Percentiles rank a stretch among this genome's conserved stretches.
phyloP scores from a whole-genome alignment of 2,888 invertebrate genomes.

The Netelia virgata region DNA sequence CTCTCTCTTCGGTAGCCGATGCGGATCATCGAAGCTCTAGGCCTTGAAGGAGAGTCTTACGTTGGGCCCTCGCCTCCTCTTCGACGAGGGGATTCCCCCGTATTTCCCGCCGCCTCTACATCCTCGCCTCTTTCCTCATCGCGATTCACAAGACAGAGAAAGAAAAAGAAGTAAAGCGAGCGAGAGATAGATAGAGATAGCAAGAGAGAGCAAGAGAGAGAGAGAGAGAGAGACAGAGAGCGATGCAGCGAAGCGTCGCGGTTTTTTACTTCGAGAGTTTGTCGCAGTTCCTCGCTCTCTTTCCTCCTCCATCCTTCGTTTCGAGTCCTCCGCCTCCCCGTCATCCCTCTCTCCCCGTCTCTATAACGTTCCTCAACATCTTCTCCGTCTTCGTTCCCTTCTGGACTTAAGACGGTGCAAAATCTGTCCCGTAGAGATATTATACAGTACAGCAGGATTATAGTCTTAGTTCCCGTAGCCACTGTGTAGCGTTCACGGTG shows the following conservation, averaged over 20 bases:
- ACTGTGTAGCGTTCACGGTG: slow-evolving; percentile 40
- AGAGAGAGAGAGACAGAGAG: not conserved
- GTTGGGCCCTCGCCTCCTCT: slow-evolving; percentile 49
- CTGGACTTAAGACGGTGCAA: slow-evolving; percentile 19
- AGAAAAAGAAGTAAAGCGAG: too few species aligned
- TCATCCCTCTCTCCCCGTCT: not conserved
- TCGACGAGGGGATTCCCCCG: slow-evolving; percentile 23
- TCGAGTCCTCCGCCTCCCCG: slow-evolving; percentile 69
- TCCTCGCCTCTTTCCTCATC: slow-evolving; percentile 15
- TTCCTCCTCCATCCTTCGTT: slow-evolving; percentile 25
- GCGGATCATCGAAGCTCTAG: slow-evolving; percentile 57
- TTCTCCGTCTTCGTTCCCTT: slow-evolving; percentile 28
- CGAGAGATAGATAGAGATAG: too few species aligned
- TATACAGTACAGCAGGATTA: slow-evolving; percentile 53
- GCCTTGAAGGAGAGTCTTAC: slow-evolving; percentile 28
- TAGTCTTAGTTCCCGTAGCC: slow-evolving; percentile 31
- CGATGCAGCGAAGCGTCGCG: slow-evolving; percentile 52
- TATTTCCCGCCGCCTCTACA: slow-evolving; percentile 38
- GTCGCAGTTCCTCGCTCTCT: slow-evolving; percentile 33
- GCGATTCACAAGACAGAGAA: not conserved
- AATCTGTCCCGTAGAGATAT: slow-evolving; percentile 30
- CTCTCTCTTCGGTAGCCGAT: slow-evolving; percentile 49
- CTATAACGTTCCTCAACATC: slow-evolving; percentile 32
- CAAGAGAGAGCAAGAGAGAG: too few species aligned
- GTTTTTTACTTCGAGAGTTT: slow-evolving; percentile 44